A percentile compares a stretch with the other conserved stretches of the same genome.
These are phyloP conservation scores for Octodon degus DNA, from an alignment of 2,113 vertebrate species.

Conservation along the genomic window DNA sequence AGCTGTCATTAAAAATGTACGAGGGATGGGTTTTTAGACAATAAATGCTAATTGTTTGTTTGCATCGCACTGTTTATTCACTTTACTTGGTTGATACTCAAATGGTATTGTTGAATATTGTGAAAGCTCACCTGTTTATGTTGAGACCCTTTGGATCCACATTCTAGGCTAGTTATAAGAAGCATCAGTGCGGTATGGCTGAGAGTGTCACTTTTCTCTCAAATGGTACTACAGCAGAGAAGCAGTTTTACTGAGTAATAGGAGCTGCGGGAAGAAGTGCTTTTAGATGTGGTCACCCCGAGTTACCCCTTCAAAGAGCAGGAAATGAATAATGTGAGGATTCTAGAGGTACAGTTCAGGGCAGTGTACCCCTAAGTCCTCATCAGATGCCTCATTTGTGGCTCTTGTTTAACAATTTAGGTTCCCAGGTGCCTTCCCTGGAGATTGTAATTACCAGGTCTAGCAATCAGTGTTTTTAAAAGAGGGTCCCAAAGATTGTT, in stretches of 20 bases:
- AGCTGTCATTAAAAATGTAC: slow-evolving; percentile 21
- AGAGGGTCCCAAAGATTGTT: background rate
- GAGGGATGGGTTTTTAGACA: background rate
- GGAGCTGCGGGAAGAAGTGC: background rate
- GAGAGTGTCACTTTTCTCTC: background rate
- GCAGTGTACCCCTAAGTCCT: background rate
- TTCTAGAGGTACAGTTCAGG: background rate
- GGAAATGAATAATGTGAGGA: background rate
- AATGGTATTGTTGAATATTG: background rate
- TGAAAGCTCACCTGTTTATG: slow-evolving; percentile 25
- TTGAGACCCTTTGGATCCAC: background rate
- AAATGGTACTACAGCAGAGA: background rate
- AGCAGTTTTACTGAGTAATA: background rate
- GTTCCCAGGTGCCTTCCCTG: background rate
- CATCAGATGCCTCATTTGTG: background rate
- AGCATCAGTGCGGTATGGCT: background rate
- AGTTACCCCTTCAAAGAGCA: slow-evolving; percentile 31
- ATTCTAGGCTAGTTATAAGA: background rate
- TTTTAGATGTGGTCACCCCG: background rate
- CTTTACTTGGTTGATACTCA: background rate
- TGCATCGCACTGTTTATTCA: background rate
- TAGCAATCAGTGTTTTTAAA: background rate
- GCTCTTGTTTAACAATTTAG: background rate
- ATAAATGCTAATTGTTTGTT: background rate
- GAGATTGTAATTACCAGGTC: background rate